Percentiles rank a stretch among this genome's conserved stretches.
phyloP scores from a whole-genome alignment of 1,140 invertebrate species.

The Lasioglossum baleicum region DNA sequence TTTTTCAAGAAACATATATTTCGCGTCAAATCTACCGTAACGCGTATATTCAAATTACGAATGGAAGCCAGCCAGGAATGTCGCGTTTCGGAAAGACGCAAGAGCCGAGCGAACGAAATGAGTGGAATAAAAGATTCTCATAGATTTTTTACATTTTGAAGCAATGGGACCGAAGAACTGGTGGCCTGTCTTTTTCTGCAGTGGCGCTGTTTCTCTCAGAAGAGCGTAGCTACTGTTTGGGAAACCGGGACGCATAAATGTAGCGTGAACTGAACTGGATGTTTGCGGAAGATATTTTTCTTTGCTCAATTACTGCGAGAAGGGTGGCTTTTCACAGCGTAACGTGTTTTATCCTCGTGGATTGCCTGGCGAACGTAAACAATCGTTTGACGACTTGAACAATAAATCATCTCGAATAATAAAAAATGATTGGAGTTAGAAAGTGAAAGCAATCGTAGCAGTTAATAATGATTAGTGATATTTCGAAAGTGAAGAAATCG shows the following conservation, averaged over 20 bases:
- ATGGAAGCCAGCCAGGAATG: background rate
- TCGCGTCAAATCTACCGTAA: constrained; percentile 4
- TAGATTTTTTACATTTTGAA: constrained; percentile 53
- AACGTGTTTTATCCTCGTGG: background rate
- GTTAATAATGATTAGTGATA: too few species aligned
- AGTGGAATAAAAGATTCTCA: constrained; percentile 34
- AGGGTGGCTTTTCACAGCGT: background rate
- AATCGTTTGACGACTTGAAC: background rate
- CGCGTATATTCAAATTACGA: constrained; percentile 17
- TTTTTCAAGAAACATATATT: background rate
- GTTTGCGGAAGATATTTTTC: constrained; percentile 27
- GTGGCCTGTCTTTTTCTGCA: background rate
- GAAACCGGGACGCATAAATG: constrained; percentile 27
- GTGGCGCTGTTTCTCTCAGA: constrained; percentile 13
- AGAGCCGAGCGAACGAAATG: constrained; percentile 9
- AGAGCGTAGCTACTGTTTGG: constrained; percentile 2
- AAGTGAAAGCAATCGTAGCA: background rate
- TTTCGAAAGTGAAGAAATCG: too few species aligned
- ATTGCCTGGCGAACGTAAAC: background rate
- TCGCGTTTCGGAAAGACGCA: background rate
- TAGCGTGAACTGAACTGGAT: constrained; percentile 29
- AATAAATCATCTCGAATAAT: background rate
- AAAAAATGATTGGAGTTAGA: background rate
- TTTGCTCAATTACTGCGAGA: constrained; percentile 4
- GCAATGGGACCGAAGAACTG: constrained; percentile 23